Evolutionary conservation across 2,797 vertebrate species (phyloP).

Genomic region (Bradypodion ventrale): DNA sequence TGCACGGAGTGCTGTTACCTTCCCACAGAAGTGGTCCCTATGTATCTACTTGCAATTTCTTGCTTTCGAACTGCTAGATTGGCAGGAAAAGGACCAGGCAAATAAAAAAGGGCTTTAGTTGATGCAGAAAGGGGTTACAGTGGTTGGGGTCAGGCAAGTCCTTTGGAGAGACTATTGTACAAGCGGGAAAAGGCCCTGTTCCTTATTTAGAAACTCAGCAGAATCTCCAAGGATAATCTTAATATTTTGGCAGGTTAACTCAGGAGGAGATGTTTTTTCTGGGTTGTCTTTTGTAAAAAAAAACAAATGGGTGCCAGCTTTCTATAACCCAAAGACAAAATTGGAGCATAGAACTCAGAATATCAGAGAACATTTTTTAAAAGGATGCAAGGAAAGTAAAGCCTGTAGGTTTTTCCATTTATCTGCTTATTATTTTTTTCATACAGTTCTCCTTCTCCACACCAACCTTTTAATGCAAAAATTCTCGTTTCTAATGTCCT

Average conservation of each 20-base stretch:
- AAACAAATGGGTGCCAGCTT: too few relatives aligned
- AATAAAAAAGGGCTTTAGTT: not conserved
- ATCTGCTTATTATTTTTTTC: not conserved
- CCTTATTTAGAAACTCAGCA: not conserved
- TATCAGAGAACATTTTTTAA: not conserved
- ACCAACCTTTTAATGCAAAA: not conserved
- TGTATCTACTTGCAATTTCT: too few relatives aligned
- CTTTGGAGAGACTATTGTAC: not conserved
- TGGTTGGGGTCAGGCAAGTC: not conserved
- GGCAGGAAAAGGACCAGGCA: not conserved
- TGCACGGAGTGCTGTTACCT: too few relatives aligned
- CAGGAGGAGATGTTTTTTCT: not conserved
- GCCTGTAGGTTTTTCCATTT: not conserved
- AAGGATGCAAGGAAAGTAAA: not conserved
- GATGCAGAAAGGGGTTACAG: not conserved
- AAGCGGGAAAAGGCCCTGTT: not conserved
- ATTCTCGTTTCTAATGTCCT: not conserved
- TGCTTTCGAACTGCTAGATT: too few relatives aligned
- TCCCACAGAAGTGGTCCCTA: too few relatives aligned
- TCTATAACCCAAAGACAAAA: not conserved
- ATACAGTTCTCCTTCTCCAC: not conserved
- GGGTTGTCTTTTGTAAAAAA: too few relatives aligned
- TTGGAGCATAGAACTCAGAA: not conserved
- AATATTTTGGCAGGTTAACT: not conserved
- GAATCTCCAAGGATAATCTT: not conserved